These are phyloP conservation scores for Acronicta leporina DNA, from an alignment of 2,888 invertebrate genomes.

Conservation along the genomic window DNA sequence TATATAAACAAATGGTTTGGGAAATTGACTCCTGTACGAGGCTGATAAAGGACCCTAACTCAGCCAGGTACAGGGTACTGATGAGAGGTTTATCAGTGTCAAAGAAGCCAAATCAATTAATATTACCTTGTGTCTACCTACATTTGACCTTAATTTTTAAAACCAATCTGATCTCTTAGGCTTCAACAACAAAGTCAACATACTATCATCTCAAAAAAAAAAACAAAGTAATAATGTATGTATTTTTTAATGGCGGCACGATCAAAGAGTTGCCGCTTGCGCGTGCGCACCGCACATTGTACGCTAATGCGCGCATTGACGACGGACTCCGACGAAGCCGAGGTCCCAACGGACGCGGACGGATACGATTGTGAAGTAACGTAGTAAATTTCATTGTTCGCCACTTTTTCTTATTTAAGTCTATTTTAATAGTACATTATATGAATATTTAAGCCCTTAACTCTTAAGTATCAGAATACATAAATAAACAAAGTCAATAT, in stretches of 20 bases:
- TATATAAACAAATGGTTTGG: too few relatives aligned
- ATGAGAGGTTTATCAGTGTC: too few relatives aligned
- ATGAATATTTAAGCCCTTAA: conserved; percentile 8
- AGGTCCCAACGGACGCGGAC: conserved; percentile 33
- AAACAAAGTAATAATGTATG: conserved; percentile 26
- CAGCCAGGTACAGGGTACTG: too few relatives aligned
- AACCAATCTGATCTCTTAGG: conserved; percentile 7
- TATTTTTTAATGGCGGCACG: conserved; percentile 57
- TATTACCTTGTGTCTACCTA: too few relatives aligned
- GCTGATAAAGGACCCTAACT: too few relatives aligned
- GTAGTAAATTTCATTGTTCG: conserved; percentile 52
- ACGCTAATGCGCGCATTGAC: conserved; percentile 74
- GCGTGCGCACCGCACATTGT: conserved; percentile 71
- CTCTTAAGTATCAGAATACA: too few relatives aligned
- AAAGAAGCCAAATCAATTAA: too few relatives aligned
- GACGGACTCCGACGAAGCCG: conserved; percentile 36
- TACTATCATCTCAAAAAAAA: conserved; percentile 42
- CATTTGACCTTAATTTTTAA: neutral
- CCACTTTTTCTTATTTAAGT: conserved; percentile 29
- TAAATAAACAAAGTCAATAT: too few relatives aligned
- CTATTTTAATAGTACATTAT: conserved; percentile 47
- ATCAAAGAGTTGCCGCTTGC: conserved; percentile 61
- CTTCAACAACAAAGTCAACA: conserved; percentile 32
- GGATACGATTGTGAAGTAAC: conserved; percentile 38
- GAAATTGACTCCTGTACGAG: too few relatives aligned